Conservation (phyloP, 1,140 invertebrate species). For the Drosophila ogumai region DNA sequence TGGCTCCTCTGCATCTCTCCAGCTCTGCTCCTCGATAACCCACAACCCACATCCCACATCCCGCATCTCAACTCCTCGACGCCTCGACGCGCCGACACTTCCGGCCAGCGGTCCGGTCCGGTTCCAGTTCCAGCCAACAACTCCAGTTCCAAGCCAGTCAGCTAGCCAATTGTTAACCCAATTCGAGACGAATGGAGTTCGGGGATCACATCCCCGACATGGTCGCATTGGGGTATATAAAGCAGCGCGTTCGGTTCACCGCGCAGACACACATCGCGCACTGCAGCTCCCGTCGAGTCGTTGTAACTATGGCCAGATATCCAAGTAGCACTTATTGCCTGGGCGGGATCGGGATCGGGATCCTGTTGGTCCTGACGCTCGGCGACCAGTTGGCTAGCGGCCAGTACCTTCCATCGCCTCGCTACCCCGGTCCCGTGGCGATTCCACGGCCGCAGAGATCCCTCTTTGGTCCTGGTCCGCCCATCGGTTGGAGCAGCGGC, state of each 20-base stretch:
- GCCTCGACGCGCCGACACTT: constrained; percentile 15
- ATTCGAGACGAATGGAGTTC: constrained; percentile 43
- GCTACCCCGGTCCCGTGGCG: constrained; percentile 1
- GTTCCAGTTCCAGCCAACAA: constrained; percentile 8
- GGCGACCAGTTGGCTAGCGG: constrained; percentile 6
- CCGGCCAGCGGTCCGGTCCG: constrained; percentile 27
- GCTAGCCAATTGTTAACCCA: constrained; percentile 61
- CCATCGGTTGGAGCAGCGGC: constrained; percentile 34
- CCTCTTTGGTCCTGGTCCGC: constrained; percentile 31
- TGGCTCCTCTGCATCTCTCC: constrained; percentile 2
- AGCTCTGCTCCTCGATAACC: neutral
- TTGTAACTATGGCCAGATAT: constrained; percentile 30
- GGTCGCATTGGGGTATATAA: constrained; percentile 54
- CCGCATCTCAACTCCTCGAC: neutral
- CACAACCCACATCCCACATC: neutral
- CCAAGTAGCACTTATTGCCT: constrained; percentile 22
- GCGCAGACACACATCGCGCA: constrained; percentile 60
- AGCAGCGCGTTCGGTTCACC: constrained; percentile 5
- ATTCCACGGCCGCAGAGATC: constrained; percentile 30
- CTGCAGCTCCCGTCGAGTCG: constrained; percentile 18
- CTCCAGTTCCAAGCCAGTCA: constrained; percentile 13
- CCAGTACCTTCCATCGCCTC: constrained; percentile 25
- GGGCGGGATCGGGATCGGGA: constrained; percentile 12
- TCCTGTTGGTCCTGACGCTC: constrained; percentile 26
- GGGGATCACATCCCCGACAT: constrained; percentile 26